These are phyloP conservation scores for Trichonephila inaurata DNA, from an alignment of 1,140 invertebrate species.

Conservation along the genomic window DNA sequence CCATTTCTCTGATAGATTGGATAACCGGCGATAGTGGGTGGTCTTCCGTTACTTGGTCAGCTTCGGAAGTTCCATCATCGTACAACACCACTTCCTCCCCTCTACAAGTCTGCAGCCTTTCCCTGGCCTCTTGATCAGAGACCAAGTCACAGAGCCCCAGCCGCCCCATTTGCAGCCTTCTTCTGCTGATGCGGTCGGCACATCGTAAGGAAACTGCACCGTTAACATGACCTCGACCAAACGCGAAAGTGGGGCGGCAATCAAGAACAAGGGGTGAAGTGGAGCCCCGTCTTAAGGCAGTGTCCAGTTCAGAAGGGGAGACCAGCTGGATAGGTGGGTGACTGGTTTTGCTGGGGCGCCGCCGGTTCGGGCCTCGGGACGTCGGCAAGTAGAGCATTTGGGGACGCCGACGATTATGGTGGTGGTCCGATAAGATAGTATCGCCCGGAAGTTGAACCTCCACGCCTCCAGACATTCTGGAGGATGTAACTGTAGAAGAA, in stretches of 20 bases:
- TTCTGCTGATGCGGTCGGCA: slow-evolving; percentile 87
- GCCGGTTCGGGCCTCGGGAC: not conserved
- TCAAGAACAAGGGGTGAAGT: slow-evolving; percentile 83
- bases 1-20: slow-evolving; percentile 86
- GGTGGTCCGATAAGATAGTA: slow-evolving; percentile 52
- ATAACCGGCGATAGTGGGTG: slow-evolving; percentile 87
- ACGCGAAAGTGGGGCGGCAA: slow-evolving; percentile 87
- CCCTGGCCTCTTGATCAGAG: slow-evolving; percentile 85
- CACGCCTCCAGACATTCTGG: slow-evolving; percentile 71
- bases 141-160: slow-evolving; percentile 86
- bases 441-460: slow-evolving; percentile 66
- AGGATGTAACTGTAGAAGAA: slow-evolving; percentile 25
- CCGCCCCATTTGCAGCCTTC: slow-evolving; percentile 86
- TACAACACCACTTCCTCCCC: slow-evolving; percentile 84
- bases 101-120: slow-evolving; percentile 82
- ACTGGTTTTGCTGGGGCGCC: not conserved
- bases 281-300: not conserved
- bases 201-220: slow-evolving; percentile 89
- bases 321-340: slow-evolving; percentile 43
- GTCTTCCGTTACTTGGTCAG: slow-evolving; percentile 83
- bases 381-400: slow-evolving; percentile 57
- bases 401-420: slow-evolving; percentile 38
- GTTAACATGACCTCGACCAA: slow-evolving; percentile 87
- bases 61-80: slow-evolving; percentile 85
- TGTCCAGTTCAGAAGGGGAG: slow-evolving; percentile 55